Percentiles rank a stretch among this genome's conserved stretches.
Evolutionary conservation across 2,113 vertebrate genomes (phyloP).

Genomic region (Chaetura pelagica): DNA sequence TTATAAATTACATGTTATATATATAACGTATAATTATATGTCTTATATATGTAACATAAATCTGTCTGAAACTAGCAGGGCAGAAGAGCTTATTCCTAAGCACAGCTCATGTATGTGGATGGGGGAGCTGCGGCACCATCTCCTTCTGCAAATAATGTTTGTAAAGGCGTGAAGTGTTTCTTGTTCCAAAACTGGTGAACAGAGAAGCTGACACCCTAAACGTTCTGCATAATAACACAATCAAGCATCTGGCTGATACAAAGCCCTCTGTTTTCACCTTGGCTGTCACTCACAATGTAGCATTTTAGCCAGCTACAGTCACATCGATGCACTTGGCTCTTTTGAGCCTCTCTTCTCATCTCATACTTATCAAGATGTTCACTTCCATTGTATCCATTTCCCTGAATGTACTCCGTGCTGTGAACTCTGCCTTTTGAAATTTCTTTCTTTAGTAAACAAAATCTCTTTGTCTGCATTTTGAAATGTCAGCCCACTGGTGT

Average conservation of each 20-base stretch:
- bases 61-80: not conserved
- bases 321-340: not conserved
- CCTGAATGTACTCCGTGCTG: not conserved
- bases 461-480: conserved; percentile 58
- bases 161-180: not conserved
- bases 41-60: not conserved
- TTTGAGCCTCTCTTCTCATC: not conserved
- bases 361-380: not conserved
- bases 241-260: not conserved
- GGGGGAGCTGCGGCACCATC: not conserved
- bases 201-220: not conserved
- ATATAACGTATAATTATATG: no score
- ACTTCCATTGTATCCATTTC: conserved; percentile 14
- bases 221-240: not conserved
- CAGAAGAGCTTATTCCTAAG: not conserved
- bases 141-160: not conserved
- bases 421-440: conserved; percentile 9
- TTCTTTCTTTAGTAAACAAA: conserved; percentile 48
- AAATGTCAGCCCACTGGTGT: conserved; percentile 57
- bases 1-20: no score
- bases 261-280: not conserved
- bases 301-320: not conserved
- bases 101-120: not conserved
- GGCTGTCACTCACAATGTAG: not conserved
- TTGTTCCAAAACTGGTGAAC: not conserved